phyloP scores from a whole-genome alignment of 2,113 vertebrate species.

The Ceratotherium simum region DNA sequence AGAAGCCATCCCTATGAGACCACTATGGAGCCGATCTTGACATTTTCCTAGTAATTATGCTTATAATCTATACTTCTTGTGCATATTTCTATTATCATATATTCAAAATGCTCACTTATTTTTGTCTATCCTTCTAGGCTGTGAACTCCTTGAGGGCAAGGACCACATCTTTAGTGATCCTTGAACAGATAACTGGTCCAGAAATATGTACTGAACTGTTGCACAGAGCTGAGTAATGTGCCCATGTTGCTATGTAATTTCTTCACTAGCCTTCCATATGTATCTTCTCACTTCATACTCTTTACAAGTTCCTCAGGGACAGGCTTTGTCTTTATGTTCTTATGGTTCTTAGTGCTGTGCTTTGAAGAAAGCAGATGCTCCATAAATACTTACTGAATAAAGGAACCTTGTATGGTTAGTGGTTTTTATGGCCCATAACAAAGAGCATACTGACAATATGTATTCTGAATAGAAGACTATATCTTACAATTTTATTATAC shows the following conservation, averaged over 20 bases:
- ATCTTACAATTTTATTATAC: conserved; percentile 10
- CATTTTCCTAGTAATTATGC: background rate
- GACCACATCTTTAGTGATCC: background rate
- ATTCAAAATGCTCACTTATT: background rate
- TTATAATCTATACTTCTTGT: background rate
- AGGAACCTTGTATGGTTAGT: background rate
- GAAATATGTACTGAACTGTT: background rate
- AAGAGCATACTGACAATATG: conserved; percentile 17
- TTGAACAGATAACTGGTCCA: background rate
- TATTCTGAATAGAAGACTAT: conserved; percentile 2
- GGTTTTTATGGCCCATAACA: conserved; percentile 34
- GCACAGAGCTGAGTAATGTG: background rate
- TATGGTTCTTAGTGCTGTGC: background rate
- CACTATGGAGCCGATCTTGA: background rate
- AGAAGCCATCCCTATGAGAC: background rate
- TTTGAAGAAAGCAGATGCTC: conserved; percentile 45
- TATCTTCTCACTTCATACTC: background rate
- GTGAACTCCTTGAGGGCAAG: background rate
- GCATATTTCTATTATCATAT: background rate
- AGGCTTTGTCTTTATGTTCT: background rate
- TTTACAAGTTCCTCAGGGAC: background rate
- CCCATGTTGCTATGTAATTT: background rate
- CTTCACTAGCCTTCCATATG: background rate
- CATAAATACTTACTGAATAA: conserved; percentile 30
- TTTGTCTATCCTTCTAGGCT: background rate